A percentile compares a stretch with the other conserved stretches of the same genome.
phyloP scores from a whole-genome alignment of 2,888 invertebrate species.

The Trichacis sp. region DNA sequence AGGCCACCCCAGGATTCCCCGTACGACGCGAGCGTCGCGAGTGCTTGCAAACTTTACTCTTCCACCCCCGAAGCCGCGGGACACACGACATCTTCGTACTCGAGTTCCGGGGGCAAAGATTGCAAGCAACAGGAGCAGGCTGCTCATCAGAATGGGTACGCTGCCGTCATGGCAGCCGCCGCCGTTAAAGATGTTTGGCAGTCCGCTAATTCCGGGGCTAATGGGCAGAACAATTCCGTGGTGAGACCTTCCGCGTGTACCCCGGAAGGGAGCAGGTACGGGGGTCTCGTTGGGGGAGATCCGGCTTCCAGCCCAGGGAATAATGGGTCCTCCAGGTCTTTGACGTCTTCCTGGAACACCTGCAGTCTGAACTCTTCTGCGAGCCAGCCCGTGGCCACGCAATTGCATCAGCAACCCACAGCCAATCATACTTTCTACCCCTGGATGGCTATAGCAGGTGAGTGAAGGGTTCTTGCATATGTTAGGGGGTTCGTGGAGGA shows the following conservation, averaged over 20 bases:
- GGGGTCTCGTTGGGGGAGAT: conserved; percentile 82
- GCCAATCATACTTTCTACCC: conserved; percentile 96
- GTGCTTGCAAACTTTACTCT: conserved; percentile 86
- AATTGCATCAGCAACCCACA: conserved; percentile 87
- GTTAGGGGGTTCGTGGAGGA: too few species aligned
- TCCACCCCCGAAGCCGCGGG: conserved; percentile 74
- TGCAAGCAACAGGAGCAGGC: conserved; percentile 77
- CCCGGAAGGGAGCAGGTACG: conserved; percentile 83
- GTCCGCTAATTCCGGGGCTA: conserved; percentile 79
- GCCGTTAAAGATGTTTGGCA: conserved; percentile 76
- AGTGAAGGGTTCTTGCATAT: too few species aligned
- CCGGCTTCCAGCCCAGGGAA: conserved; percentile 81
- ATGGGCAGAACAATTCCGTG: conserved; percentile 75
- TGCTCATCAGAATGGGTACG: conserved; percentile 76
- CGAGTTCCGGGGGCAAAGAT: conserved; percentile 77
- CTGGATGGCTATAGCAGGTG: conserved; percentile 99
- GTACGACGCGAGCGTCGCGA: conserved; percentile 90
- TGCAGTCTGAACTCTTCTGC: conserved; percentile 87
- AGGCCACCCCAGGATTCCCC: conserved; percentile 91
- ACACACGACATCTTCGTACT: conserved; percentile 73
- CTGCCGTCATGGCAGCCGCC: conserved; percentile 78
- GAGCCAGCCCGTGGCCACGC: conserved; percentile 82
- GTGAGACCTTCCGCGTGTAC: conserved; percentile 89
- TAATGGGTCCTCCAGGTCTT: conserved; percentile 73
- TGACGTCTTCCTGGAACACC: conserved; percentile 88